A percentile compares a stretch with the other conserved stretches of the same genome.
These are phyloP conservation scores for Eremobia ochroleuca DNA, from an alignment of 2,888 invertebrate genomes.

Conservation along the genomic window DNA sequence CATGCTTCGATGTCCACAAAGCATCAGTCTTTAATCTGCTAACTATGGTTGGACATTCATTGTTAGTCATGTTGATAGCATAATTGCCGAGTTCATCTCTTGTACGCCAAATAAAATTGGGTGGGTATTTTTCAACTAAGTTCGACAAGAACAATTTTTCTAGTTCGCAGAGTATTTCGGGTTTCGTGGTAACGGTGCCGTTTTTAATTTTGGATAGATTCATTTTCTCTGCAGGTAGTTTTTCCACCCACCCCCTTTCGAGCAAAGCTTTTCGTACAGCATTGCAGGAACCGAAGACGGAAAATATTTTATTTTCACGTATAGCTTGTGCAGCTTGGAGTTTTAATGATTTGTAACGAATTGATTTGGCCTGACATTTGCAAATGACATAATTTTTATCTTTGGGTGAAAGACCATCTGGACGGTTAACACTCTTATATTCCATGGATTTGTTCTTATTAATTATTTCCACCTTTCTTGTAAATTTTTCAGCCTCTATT, in stretches of 20 bases:
- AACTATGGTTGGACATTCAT: slow-evolving; percentile 76
- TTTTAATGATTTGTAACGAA: slow-evolving; percentile 82
- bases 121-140: slow-evolving; percentile 80
- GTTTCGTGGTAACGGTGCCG: slow-evolving; percentile 72
- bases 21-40: slow-evolving; percentile 85
- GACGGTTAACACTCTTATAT: slow-evolving; percentile 60
- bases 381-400: slow-evolving; percentile 83
- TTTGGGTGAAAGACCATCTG: slow-evolving; percentile 80
- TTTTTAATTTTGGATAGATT: slow-evolving; percentile 82
- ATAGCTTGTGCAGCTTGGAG: slow-evolving; percentile 87
- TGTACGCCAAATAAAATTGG: slow-evolving; percentile 85
- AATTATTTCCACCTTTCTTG: slow-evolving; percentile 41
- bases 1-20: slow-evolving; percentile 87
- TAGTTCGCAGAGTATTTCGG: slow-evolving; percentile 78
- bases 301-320: slow-evolving; percentile 89
- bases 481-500: slow-evolving; percentile 72
- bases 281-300: slow-evolving; percentile 88
- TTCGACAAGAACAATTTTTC: slow-evolving; percentile 85
- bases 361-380: slow-evolving; percentile 78
- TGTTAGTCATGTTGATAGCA: slow-evolving; percentile 74
- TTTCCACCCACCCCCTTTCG: slow-evolving; percentile 94
- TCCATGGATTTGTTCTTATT: slow-evolving; percentile 48
- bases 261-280: slow-evolving; percentile 91
- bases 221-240: slow-evolving; percentile 87
- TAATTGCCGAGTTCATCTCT: slow-evolving; percentile 73